Evolutionary conservation across 2,797 vertebrate species (phyloP), one percentile per base, ranked within the genome.

Genomic region (Schizopygopsis pylzovi): DNA sequence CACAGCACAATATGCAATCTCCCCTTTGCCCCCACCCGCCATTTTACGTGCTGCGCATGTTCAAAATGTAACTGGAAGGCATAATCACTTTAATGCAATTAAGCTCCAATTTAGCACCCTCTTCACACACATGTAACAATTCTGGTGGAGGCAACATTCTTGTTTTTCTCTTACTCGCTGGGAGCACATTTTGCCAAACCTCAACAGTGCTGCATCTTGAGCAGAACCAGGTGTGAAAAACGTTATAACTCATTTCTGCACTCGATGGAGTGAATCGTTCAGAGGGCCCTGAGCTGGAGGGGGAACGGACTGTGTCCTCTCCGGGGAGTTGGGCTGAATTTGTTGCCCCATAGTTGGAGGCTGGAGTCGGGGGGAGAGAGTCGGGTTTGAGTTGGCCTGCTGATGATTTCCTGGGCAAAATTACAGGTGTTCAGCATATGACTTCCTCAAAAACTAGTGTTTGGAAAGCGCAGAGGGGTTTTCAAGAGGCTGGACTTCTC

Each of bases 21-120:
- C 79, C 18, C 76, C 0, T 92, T 93, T 80, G 5, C 47, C 28
- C 76, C 11, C 10, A 45, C 43, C 43, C 85, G 88, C 85, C 75
- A 94, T 96, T 96, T 95, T 96, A 96, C 96, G 93, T 91, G 96
- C 96, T 93, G 94, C 95, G 97, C 95, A 96, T 96, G 95, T 94
- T 95, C 94, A 93, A 96, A 96, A 96, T 96, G 96, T 96, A 96
- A 96, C 97, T 97, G 96, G 95, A 97, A 98, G 96, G 96, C 96
- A 97, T 96, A 97, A 96, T 97, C 96, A 94, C 95, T 95, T 97
- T 98, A 98, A 98, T 97, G 96, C 96, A 97, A 97, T 98, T 97
- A 97, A 95, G 95, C 95, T 94, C 94, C 98, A 97, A 98, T 98
- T 98, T 97, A 97, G 96, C 96, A 95, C 94, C 95, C 95, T 94